These are phyloP conservation scores for Moxostoma hubbsi DNA, from an alignment of 2,797 vertebrate species.

Conservation along the genomic window DNA sequence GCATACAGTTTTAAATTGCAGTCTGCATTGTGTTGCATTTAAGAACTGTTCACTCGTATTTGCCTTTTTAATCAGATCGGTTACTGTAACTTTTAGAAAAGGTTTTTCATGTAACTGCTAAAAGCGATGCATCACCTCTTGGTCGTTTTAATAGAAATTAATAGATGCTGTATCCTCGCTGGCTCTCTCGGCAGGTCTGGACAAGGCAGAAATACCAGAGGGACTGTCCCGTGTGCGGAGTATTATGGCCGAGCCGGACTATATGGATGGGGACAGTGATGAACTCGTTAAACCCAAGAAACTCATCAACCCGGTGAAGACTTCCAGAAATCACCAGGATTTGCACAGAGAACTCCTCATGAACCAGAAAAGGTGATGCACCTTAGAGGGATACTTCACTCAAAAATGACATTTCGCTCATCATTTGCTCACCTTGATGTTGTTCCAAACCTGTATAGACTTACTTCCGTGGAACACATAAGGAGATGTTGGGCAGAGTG, in stretches of 20 bases:
- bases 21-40: too few relatives aligned
- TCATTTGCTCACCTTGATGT: too few relatives aligned
- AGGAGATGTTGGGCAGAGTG: too few relatives aligned
- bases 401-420: too few relatives aligned
- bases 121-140: background rate
- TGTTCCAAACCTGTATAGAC: too few relatives aligned
- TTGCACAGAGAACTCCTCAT: conserved; percentile 95
- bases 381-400: too few relatives aligned
- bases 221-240: conserved; percentile 77
- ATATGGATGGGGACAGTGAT: conserved; percentile 91
- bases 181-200: conserved; percentile 61
- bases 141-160: background rate
- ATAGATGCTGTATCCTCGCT: background rate
- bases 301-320: conserved; percentile 94
- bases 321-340: conserved; percentile 95
- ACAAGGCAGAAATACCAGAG: conserved; percentile 69
- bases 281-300: conserved; percentile 97
- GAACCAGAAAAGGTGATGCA: conserved; percentile 94
- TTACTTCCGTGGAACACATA: too few relatives aligned
- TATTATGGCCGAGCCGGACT: conserved; percentile 98
- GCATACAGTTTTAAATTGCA: too few relatives aligned
- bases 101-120: background rate
- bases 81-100: background rate
- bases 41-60: too few relatives aligned
- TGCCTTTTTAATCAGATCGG: background rate